Conservation (phyloP, 1,140 invertebrate species). For the Drosophila bifasciata region DNA sequence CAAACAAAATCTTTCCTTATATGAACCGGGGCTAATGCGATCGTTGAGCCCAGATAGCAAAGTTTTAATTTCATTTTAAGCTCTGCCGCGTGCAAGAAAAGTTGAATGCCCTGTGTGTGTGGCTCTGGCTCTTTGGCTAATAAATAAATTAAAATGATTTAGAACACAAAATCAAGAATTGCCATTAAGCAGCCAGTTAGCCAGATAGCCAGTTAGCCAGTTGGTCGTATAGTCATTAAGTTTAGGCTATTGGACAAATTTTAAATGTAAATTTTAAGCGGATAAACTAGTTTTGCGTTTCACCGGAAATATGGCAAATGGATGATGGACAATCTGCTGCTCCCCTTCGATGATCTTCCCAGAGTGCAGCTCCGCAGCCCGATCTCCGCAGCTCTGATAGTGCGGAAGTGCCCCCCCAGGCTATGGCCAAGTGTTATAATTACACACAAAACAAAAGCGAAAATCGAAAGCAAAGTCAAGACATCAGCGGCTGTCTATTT, state of each 20-base stretch:
- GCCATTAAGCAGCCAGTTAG: constrained; percentile 29
- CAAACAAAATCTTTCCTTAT: constrained; percentile 32
- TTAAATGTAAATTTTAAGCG: constrained; percentile 62
- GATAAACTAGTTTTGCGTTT: constrained; percentile 35
- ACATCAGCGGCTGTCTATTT: constrained; percentile 17
- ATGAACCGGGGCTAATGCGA: constrained; percentile 19
- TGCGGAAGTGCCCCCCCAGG: constrained; percentile 71
- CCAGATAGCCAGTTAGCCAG: too few species aligned
- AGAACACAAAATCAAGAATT: constrained; percentile 47
- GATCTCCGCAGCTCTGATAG: constrained; percentile 1
- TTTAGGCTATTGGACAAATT: constrained; percentile 34
- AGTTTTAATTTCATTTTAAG: constrained; percentile 23
- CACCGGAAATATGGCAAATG: constrained; percentile 62
- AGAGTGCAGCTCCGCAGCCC: constrained; percentile 30
- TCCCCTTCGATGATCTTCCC: constrained; percentile 6
- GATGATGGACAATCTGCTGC: too few species aligned
- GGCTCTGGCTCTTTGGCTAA: constrained; percentile 28
- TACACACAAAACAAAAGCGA: constrained; percentile 59
- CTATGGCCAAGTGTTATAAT: constrained; percentile 72
- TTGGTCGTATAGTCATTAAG: constrained; percentile 35
- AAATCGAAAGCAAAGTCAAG: constrained; percentile 41
- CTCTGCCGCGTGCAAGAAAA: constrained; percentile 29
- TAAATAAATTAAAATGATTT: constrained; percentile 61
- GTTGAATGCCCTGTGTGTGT: constrained; percentile 68
- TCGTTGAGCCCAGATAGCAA: constrained; percentile 18